A percentile compares a stretch with the other conserved stretches of the same genome.
Evolutionary conservation across 2,113 vertebrate genomes (phyloP).

Genomic region (Caretta caretta): DNA sequence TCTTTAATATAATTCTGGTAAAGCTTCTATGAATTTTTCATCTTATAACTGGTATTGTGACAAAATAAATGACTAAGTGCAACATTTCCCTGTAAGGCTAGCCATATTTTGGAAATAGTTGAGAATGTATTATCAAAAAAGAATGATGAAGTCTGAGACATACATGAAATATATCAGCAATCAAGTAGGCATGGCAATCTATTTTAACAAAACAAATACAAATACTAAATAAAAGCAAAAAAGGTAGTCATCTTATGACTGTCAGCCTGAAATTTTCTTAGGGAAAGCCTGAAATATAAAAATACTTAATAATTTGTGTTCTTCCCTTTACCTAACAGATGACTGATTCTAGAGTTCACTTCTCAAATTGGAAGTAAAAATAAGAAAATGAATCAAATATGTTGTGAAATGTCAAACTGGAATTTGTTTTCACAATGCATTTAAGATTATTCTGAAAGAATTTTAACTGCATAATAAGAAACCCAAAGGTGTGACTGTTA

Average conservation of each 20-base stretch:
- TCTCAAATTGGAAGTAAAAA: conserved; percentile 35
- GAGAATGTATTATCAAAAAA: neutral
- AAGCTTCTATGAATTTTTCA: conserved; percentile 68
- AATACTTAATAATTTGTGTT: neutral
- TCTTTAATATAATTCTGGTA: conserved; percentile 56
- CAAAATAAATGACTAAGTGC: conserved; percentile 50
- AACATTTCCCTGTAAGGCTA: neutral
- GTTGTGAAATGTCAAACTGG: neutral
- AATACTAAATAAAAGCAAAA: neutral
- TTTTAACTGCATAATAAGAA: neutral
- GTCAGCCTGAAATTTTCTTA: neutral
- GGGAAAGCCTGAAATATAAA: conserved; percentile 18
- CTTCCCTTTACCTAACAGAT: neutral
- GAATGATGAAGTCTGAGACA: neutral
- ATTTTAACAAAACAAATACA: conserved; percentile 14
- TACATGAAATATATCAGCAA: neutral
- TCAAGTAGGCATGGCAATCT: neutral
- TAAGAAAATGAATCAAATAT: neutral
- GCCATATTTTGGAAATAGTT: conserved; percentile 5
- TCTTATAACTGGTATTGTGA: conserved; percentile 46
- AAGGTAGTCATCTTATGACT: neutral
- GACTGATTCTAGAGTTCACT: fast-evolving
- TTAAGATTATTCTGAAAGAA: conserved; percentile 31
- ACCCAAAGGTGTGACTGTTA: conserved; percentile 13
- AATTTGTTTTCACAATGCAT: neutral